A percentile compares a stretch with the other conserved stretches of the same genome.
Conservation (phyloP, 2,113 vertebrate genomes). For the Aleadryas rufinucha region DNA sequence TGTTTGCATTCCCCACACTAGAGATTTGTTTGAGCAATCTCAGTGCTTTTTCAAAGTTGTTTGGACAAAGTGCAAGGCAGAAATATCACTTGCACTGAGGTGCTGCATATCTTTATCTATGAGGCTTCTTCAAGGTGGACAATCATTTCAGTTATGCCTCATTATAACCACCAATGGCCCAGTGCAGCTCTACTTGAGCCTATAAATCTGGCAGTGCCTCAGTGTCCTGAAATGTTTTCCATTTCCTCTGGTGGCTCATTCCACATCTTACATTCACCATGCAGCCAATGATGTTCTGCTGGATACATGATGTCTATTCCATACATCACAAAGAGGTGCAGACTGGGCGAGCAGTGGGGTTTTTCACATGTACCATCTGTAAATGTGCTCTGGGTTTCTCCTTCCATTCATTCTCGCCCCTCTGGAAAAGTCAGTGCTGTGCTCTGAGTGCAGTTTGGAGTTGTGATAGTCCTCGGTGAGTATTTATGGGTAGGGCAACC, state of each 20-base stretch:
- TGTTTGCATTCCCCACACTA: background rate
- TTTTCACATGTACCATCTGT: background rate
- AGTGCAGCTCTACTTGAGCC: background rate
- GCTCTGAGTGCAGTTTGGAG: background rate
- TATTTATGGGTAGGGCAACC: background rate
- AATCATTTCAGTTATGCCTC: background rate
- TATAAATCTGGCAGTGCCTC: background rate
- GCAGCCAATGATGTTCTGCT: fast-evolving
- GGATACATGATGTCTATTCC: background rate
- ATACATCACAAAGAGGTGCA: background rate
- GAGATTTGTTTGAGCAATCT: background rate
- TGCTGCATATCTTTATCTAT: background rate
- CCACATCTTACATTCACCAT: background rate
- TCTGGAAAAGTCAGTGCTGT: background rate
- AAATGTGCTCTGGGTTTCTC: background rate
- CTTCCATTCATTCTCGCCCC: background rate
- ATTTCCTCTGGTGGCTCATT: background rate
- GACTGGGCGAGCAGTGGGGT: background rate
- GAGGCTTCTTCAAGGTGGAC: background rate
- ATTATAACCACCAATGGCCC: background rate
- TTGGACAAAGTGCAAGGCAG: background rate
- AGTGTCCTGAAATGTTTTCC: background rate
- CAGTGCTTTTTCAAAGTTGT: background rate
- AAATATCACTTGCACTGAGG: background rate
- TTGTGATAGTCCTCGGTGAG: background rate